Percentiles rank a stretch among this genome's conserved stretches.
Conservation (phyloP, 2,888 invertebrate species). For the Drosophila anomelani region DNA sequence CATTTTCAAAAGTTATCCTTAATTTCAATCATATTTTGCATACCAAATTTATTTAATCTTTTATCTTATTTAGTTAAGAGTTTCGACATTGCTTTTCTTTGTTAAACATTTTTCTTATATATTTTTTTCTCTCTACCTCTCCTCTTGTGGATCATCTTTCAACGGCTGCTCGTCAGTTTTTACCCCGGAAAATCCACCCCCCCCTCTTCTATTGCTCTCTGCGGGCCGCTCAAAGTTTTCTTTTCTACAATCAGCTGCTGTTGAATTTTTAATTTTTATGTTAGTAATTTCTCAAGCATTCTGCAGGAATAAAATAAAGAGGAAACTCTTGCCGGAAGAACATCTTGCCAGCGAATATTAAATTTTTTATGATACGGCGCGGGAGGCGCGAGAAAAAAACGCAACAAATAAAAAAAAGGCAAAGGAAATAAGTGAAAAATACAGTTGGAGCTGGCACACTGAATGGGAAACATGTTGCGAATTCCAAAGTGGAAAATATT, state of each 20-base stretch:
- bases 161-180: constrained; percentile 26
- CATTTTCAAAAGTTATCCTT: background rate
- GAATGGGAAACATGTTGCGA: constrained; percentile 51
- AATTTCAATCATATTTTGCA: background rate
- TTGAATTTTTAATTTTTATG: constrained; percentile 82
- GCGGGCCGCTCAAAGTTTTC: constrained; percentile 32
- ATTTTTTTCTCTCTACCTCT: background rate
- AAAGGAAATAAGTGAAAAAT: constrained; percentile 40
- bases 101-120: background rate
- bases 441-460: constrained; percentile 15
- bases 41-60: fast-evolving
- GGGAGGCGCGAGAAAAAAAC: constrained; percentile 61
- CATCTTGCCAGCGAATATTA: constrained; percentile 77
- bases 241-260: constrained; percentile 72
- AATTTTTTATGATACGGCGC: constrained; percentile 59
- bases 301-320: constrained; percentile 26
- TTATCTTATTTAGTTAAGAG: background rate
- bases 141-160: constrained; percentile 21
- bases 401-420: constrained; percentile 3
- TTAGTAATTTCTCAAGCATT: constrained; percentile 76
- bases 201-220: constrained; percentile 6
- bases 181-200: constrained; percentile 13
- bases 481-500: constrained; percentile 40
- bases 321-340: constrained; percentile 55
- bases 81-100: background rate